Evolutionary conservation across 1,140 invertebrate species (phyloP), one percentile per base, ranked within the genome.

Genomic region (Drosophila tristis): DNA sequence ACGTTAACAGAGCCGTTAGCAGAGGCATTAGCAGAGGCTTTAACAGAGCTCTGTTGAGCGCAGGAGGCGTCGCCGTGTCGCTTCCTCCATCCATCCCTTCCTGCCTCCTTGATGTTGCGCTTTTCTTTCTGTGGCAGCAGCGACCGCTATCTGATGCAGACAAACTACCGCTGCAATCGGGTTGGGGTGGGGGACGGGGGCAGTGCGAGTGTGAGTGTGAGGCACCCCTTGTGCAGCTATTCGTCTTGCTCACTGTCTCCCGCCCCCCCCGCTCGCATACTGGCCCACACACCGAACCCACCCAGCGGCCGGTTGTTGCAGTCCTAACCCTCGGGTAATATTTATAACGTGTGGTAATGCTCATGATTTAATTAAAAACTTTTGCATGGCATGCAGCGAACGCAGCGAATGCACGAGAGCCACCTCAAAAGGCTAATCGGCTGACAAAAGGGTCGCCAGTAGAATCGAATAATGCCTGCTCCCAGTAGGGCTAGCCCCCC

Each of bases 341-440:
- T 31, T 67, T 57, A 29, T 26, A 57, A 44, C 64, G 43, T 45
- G 43, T 50, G 54, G 56, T 59, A 60, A 65, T 68, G 72, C 66
- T 29, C 70, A 78, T 82, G 81, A 87, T 86, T 86, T 86, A 82
- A 86, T 86, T 86, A 82, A 87, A 85, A 86, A 63, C 47, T 86
- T 85, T 60, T 25, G 4, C 25, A 20, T 61, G 50, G 72, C 80
- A 85, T 80, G 80, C 71, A 67, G 65, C 23, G 26, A 25, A 25
- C 2, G 23, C 23, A 25, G 57, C 15, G 8, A 76, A 67, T 51
- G 29, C 50, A 74, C 70, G 15, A 68, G 15, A 11, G 23, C 42
- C 48, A 29, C 42, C 39, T 31, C 39, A 51, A 61, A 61, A 63
- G 47, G 23, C 9, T 44, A 31, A 72, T 42, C 31, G 39, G 39